A percentile compares a stretch with the other conserved stretches of the same genome.
Conservation (phyloP, 92 coral and sea anemone genomes). For the Epizoanthus illoricatus region DNA sequence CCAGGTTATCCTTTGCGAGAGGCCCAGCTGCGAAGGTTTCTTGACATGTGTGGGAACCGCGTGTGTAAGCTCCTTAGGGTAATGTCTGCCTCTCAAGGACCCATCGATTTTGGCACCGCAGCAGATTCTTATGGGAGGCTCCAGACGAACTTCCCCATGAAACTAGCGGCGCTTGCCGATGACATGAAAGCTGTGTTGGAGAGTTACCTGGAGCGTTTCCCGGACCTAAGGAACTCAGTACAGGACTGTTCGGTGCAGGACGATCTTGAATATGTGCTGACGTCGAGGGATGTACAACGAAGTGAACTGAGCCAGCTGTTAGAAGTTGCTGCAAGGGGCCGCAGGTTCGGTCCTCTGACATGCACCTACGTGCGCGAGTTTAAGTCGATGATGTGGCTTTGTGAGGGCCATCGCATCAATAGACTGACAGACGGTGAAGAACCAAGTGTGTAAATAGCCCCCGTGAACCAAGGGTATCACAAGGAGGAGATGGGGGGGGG, state of each 20-base stretch:
- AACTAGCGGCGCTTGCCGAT: slow-evolving; percentile 43
- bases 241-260: slow-evolving; percentile 64
- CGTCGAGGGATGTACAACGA: slow-evolving; percentile 68
- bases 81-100: slow-evolving; percentile 58
- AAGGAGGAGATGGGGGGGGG: too few relatives aligned
- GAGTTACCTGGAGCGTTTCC: slow-evolving; percentile 70
- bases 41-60: slow-evolving; percentile 70
- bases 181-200: slow-evolving; percentile 75
- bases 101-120: slow-evolving; percentile 53
- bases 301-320: slow-evolving; percentile 64
- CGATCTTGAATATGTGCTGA: slow-evolving; percentile 69
- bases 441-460: too few relatives aligned
- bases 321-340: slow-evolving; percentile 66
- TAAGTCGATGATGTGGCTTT: slow-evolving; percentile 76
- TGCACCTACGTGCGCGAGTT: slow-evolving; percentile 62
- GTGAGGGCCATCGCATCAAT: slow-evolving; percentile 56
- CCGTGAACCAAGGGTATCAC: too few relatives aligned
- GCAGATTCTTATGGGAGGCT: slow-evolving; percentile 33
- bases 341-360: slow-evolving; percentile 70
- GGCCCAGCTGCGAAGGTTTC: slow-evolving; percentile 56
- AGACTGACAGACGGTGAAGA: background rate
- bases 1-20: slow-evolving; percentile 78
- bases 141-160: slow-evolving; percentile 28
- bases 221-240: slow-evolving; percentile 48
- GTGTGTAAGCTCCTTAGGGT: slow-evolving; percentile 71